Conservation (phyloP, 2,797 vertebrate genomes). For the Lithobates sylvaticus region DNA sequence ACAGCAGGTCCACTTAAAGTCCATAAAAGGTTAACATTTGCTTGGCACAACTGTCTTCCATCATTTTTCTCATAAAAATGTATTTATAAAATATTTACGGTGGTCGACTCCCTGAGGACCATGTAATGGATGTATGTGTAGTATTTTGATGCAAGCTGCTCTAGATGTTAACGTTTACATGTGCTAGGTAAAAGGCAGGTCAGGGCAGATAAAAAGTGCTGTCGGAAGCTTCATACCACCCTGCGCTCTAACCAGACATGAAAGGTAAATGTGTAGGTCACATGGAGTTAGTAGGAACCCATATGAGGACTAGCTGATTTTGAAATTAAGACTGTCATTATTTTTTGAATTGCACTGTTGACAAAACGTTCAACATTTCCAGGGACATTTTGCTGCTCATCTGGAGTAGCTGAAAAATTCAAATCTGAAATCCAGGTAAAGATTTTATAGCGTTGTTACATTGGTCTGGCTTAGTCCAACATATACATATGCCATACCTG, state of each 20-base stretch:
- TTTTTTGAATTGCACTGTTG: not conserved
- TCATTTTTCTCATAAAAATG: slow-evolving; percentile 26
- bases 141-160: not conserved
- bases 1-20: not conserved
- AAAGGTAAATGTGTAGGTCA: not conserved
- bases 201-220: not conserved
- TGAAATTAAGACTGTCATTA: not conserved
- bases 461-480: too few relatives aligned
- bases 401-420: not conserved
- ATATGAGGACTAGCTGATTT: not conserved
- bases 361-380: not conserved
- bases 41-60: not conserved
- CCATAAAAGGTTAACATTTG: not conserved
- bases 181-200: slow-evolving; percentile 3
- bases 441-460: too few relatives aligned
- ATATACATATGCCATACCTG: too few relatives aligned
- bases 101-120: not conserved
- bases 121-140: slow-evolving; percentile 24
- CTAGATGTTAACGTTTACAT: slow-evolving; percentile 21
- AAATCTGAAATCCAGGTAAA: too few relatives aligned
- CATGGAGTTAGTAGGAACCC: not conserved
- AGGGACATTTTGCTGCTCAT: not conserved
- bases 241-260: not conserved
- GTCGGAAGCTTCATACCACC: not conserved
- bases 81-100: slow-evolving; percentile 25